Conservation (phyloP, 2,888 invertebrate genomes). For the Pachycephus smyrnensis region DNA sequence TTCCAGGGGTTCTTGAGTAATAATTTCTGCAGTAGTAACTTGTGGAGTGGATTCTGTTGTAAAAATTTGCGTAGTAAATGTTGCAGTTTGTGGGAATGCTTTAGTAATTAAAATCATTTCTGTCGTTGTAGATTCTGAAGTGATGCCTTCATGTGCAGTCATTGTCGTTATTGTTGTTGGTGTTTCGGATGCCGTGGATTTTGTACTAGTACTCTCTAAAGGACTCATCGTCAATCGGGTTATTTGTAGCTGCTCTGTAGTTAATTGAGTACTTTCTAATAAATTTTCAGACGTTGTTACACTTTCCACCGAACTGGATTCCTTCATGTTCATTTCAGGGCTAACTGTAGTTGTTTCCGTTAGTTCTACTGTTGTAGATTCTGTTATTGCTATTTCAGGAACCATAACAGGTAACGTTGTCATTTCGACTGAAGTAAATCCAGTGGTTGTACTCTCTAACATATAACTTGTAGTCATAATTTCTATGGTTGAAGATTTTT, state of each 20-base stretch:
- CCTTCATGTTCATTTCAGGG: neutral
- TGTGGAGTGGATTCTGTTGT: constrained; percentile 1
- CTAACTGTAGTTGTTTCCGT: neutral
- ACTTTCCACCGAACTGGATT: too few species aligned
- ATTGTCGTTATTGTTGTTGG: constrained; percentile 5
- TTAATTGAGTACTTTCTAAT: too few species aligned
- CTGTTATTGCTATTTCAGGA: constrained; percentile 15
- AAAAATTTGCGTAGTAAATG: neutral
- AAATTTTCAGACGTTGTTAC: too few species aligned
- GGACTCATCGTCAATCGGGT: too few species aligned
- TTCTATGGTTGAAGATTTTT: neutral
- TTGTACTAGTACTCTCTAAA: too few species aligned
- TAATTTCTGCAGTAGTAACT: neutral
- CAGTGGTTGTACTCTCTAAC: neutral
- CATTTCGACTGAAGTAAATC: constrained; percentile 12
- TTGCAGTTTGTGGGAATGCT: too few species aligned
- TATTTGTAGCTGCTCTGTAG: too few species aligned
- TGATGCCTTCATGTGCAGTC: constrained; percentile 11
- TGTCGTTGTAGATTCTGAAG: constrained; percentile 15
- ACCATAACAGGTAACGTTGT: constrained; percentile 12
- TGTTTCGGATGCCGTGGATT: neutral
- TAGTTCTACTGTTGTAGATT: constrained; percentile 7
- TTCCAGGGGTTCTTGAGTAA: neutral
- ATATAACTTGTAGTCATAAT: too few species aligned
- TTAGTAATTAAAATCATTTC: too few species aligned